Percentiles rank a stretch among this genome's conserved stretches.
Evolutionary conservation across 2,113 vertebrate species (phyloP).

Genomic region (Crotophaga sulcirostris): DNA sequence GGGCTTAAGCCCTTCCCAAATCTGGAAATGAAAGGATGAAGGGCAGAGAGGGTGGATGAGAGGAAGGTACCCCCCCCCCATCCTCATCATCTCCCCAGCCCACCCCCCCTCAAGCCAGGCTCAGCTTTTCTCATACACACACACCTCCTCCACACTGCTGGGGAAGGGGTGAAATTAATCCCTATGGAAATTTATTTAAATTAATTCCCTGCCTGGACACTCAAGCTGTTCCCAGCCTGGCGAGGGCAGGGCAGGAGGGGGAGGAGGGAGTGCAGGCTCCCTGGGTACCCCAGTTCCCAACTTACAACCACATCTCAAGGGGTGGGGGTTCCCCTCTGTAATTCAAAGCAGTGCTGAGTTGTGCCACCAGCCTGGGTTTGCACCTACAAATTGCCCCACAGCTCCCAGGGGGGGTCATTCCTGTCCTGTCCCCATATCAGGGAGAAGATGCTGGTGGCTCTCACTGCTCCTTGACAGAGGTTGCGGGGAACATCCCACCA

Average conservation of each 20-base stretch:
- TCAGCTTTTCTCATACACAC: background rate
- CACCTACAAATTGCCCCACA: background rate
- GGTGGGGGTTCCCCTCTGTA: too few relatives aligned
- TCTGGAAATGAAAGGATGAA: background rate
- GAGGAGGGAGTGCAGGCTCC: background rate
- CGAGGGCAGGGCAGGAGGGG: background rate
- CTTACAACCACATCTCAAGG: background rate
- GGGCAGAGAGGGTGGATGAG: background rate
- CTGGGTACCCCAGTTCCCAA: background rate
- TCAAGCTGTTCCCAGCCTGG: constrained; percentile 33
- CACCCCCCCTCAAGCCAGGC: background rate
- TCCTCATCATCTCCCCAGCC: background rate
- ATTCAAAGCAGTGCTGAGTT: too few relatives aligned
- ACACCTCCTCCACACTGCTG: background rate
- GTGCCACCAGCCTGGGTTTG: background rate
- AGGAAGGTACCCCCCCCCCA: background rate
- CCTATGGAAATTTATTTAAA: constrained; percentile 83
- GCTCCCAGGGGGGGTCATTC: background rate
- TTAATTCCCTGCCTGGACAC: constrained; percentile 52
- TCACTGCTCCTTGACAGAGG: rapidly evolving
- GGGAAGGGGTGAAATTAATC: constrained; percentile 50
- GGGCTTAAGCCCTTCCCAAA: background rate
- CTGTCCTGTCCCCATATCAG: rapidly evolving
- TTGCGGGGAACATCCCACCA: rapidly evolving
- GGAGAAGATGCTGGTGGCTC: background rate